Evolutionary conservation across 2,113 vertebrate genomes (phyloP).

Genomic region (Gracilinanus agilis): DNA sequence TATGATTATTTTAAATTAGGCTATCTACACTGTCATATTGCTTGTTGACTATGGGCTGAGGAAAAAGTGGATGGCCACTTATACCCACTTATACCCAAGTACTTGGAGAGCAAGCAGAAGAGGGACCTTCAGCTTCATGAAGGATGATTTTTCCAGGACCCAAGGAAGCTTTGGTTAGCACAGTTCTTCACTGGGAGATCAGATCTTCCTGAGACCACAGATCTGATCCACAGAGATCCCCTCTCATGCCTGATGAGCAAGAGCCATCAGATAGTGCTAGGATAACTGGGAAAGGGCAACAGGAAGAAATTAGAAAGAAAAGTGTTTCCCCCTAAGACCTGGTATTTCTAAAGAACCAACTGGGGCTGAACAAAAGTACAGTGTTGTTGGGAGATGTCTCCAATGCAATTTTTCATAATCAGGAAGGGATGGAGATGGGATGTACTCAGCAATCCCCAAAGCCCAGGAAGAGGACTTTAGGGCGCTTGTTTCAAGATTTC

Average conservation of each 20-base stretch:
- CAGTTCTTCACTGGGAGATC: not conserved
- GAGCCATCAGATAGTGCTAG: not conserved
- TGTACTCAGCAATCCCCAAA: not conserved
- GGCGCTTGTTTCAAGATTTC: not conserved
- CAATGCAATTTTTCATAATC: not conserved
- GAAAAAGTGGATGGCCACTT: not conserved
- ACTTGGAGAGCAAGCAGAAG: not conserved
- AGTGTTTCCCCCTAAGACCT: not conserved
- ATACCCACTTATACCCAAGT: too few relatives aligned
- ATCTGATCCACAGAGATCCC: not conserved
- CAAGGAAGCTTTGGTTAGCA: not conserved
- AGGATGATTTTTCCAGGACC: not conserved
- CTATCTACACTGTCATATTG: not conserved
- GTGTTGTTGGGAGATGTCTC: not conserved
- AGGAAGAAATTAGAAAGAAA: not conserved
- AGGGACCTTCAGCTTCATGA: not conserved
- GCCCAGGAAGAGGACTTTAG: not conserved
- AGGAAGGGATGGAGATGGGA: not conserved
- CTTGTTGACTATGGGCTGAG: rapidly evolving
- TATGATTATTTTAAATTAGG: too few relatives aligned
- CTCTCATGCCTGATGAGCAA: not conserved
- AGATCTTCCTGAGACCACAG: not conserved
- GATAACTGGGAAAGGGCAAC: not conserved
- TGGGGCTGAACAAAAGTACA: not conserved
- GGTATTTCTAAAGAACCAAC: not conserved